phyloP scores from a whole-genome alignment of 2,113 vertebrate species.

The Gobio gobio region DNA sequence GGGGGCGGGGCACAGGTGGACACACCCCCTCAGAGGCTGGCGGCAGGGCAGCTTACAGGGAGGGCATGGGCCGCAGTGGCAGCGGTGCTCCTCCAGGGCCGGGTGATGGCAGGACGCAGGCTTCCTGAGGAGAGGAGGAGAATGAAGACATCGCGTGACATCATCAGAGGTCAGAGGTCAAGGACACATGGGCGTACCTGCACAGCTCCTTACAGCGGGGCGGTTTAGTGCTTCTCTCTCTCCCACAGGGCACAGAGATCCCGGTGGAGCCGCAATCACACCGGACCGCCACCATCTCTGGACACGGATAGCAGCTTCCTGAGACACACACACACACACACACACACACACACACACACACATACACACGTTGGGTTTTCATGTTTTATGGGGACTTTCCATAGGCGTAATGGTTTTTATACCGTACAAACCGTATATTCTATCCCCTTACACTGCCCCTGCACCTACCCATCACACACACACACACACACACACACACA shows the following conservation, averaged over 20 bases:
- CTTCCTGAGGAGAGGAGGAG: constrained; percentile 23
- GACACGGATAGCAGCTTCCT: constrained; percentile 90
- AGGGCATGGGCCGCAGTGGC: constrained; percentile 84
- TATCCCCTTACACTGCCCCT: too few relatives aligned
- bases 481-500: too few relatives aligned
- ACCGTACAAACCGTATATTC: too few relatives aligned
- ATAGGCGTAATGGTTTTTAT: too few relatives aligned
- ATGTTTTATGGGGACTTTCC: too few relatives aligned
- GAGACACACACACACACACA: constrained; percentile 57
- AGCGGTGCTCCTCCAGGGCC: constrained; percentile 81
- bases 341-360: constrained; percentile 32
- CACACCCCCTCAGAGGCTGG: constrained; percentile 77
- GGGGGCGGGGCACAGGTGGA: constrained; percentile 77
- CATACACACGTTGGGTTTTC: too few relatives aligned
- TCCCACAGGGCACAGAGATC: constrained; percentile 85
- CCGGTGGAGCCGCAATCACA: constrained; percentile 81
- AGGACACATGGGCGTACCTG: constrained; percentile 72
- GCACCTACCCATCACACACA: too few relatives aligned
- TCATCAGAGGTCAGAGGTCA: background rate
- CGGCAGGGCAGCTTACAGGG: constrained; percentile 81
- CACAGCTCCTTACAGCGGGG: constrained; percentile 85
- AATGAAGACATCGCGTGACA: too few relatives aligned
- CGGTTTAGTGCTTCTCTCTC: constrained; percentile 85
- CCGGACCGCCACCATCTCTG: constrained; percentile 82
- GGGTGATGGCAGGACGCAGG: constrained; percentile 84